Percentiles rank a stretch among this genome's conserved stretches.
Conservation (phyloP, 2,888 invertebrate genomes). For the Orthosia incerta region DNA sequence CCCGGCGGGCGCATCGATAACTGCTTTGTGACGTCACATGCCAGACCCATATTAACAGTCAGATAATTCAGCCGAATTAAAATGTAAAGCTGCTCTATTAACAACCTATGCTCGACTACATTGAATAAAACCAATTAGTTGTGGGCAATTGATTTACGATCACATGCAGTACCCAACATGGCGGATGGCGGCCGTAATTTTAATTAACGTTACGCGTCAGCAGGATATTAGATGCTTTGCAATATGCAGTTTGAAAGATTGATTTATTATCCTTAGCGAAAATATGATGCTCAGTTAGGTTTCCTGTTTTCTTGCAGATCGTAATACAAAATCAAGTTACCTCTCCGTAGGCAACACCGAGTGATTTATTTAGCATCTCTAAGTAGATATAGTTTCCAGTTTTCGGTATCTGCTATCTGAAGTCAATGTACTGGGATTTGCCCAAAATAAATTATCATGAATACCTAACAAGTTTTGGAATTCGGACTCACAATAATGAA, state of each 20-base stretch:
- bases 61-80: conserved; percentile 50
- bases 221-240: conserved; percentile 15
- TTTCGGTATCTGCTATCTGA: not conserved
- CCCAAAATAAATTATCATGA: not conserved
- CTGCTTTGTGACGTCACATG: conserved; percentile 44
- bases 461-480: not conserved
- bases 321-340: not conserved
- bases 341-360: not conserved
- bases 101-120: conserved; percentile 34
- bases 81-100: conserved; percentile 46
- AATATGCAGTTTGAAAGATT: conserved; percentile 8
- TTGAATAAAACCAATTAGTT: conserved; percentile 51
- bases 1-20: conserved; percentile 39
- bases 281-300: not conserved
- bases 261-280: conserved; percentile 10
- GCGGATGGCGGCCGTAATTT: conserved; percentile 13
- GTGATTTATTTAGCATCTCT: not conserved
- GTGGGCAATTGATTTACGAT: conserved; percentile 44
- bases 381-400: not conserved
- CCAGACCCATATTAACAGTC: conserved; percentile 29
- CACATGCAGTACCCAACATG: conserved; percentile 31
- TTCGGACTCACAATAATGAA: not conserved
- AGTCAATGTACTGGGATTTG: not conserved
- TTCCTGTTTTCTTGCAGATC: not conserved
- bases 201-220: conserved; percentile 24